Conservation (phyloP, 2,888 invertebrate species). For the Drosophila niveifrons region DNA sequence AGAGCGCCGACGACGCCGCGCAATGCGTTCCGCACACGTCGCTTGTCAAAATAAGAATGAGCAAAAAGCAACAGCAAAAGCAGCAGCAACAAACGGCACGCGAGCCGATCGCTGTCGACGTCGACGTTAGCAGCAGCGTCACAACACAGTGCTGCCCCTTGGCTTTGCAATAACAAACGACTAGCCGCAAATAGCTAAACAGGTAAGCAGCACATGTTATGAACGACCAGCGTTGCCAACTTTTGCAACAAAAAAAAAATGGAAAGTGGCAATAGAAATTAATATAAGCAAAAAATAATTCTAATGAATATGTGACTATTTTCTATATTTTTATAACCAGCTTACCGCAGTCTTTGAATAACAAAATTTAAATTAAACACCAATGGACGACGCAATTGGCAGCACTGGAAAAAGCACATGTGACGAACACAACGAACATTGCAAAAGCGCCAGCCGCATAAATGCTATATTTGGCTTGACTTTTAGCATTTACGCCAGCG, state of each 20-base stretch:
- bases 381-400: background rate
- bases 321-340: no score
- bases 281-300: no score
- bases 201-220: background rate
- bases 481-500: slow-evolving; percentile 9
- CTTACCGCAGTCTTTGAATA: no score
- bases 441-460: background rate
- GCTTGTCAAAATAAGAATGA: slow-evolving; percentile 77
- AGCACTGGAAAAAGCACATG: background rate
- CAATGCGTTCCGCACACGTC: slow-evolving; percentile 65
- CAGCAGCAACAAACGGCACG: slow-evolving; percentile 51
- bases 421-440: background rate
- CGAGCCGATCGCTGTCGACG: slow-evolving; percentile 65
- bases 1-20: slow-evolving; percentile 38
- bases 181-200: slow-evolving; percentile 17
- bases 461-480: slow-evolving; percentile 8
- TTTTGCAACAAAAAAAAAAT: background rate
- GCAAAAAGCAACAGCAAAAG: slow-evolving; percentile 55
- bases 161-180: background rate
- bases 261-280: no score
- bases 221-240: background rate
- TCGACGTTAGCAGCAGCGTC: slow-evolving; percentile 33
- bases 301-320: no score
- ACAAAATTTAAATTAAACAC: no score
- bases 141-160: slow-evolving; percentile 21